Evolutionary conservation across 2,888 invertebrate species (phyloP).

Genomic region (Zygaena filipendulae): DNA sequence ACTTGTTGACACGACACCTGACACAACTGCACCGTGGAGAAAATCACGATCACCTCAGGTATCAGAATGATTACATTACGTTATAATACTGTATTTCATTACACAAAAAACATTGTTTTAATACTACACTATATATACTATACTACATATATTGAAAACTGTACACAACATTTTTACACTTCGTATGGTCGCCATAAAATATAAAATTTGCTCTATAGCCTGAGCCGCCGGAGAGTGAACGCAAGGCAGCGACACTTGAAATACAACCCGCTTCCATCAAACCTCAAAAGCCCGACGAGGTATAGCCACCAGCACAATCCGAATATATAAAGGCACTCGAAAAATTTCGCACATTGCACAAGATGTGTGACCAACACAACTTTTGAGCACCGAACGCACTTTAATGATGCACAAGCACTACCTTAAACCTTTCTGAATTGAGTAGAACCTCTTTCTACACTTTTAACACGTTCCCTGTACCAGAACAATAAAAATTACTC

Average conservation of each 20-base stretch:
- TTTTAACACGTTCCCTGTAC: too few relatives aligned
- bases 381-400: slow-evolving; percentile 24
- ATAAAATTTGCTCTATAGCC: slow-evolving; percentile 54
- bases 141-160: background rate
- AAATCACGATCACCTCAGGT: slow-evolving; percentile 52
- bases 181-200: slow-evolving; percentile 55
- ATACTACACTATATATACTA: slow-evolving; percentile 6
- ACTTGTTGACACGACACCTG: slow-evolving; percentile 42
- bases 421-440: too few relatives aligned
- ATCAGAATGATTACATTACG: too few relatives aligned
- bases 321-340: slow-evolving; percentile 18
- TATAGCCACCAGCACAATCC: slow-evolving; percentile 33
- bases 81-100: too few relatives aligned
- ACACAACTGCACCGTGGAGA: slow-evolving; percentile 42
- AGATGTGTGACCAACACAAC: slow-evolving; percentile 25
- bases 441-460: too few relatives aligned
- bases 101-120: slow-evolving; percentile 1
- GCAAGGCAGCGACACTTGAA: slow-evolving; percentile 42
- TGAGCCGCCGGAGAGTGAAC: slow-evolving; percentile 40
- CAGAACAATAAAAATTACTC: too few relatives aligned
- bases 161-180: too few relatives aligned
- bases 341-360: slow-evolving; percentile 27
- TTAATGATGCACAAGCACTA: too few relatives aligned
- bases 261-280: slow-evolving; percentile 45
- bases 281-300: slow-evolving; percentile 47